Conservation (phyloP, 2,113 vertebrate species). For the Barbus barbus region DNA sequence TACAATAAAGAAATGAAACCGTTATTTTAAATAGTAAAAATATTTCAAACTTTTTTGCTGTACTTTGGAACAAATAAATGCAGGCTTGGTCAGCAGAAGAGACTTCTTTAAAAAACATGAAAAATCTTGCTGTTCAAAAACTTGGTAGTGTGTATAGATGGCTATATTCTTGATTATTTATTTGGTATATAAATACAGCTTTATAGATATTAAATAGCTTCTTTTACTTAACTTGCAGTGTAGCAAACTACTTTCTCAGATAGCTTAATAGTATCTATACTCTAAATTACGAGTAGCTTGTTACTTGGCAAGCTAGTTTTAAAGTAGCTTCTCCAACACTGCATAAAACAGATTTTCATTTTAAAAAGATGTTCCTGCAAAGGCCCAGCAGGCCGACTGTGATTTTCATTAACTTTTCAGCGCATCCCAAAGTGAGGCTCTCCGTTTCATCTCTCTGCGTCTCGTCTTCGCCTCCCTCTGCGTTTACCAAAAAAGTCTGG, state of each 20-base stretch:
- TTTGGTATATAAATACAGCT: not conserved
- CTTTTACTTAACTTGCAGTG: not conserved
- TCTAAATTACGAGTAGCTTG: not conserved
- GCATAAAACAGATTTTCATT: slow-evolving; percentile 32
- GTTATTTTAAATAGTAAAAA: too few relatives aligned
- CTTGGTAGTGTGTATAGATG: too few relatives aligned
- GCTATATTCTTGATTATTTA: too few relatives aligned
- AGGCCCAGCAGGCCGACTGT: slow-evolving; percentile 6
- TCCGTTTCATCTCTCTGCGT: slow-evolving; percentile 3
- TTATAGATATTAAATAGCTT: not conserved
- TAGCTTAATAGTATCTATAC: too few relatives aligned
- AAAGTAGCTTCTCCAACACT: slow-evolving; percentile 1
- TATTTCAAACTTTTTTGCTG: too few relatives aligned
- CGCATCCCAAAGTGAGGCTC: not conserved
- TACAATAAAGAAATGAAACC: too few relatives aligned
- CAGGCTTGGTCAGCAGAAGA: too few relatives aligned
- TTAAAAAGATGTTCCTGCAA: not conserved
- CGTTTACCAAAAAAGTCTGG: slow-evolving; percentile 28
- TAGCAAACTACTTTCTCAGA: too few relatives aligned
- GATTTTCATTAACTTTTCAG: slow-evolving; percentile 32
- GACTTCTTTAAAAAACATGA: too few relatives aligned
- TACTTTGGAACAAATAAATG: too few relatives aligned
- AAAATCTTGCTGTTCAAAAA: too few relatives aligned
- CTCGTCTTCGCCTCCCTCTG: slow-evolving; percentile 33
- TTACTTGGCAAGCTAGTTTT: slow-evolving; percentile 7